These are phyloP conservation scores for Urocolius indicus DNA, from an alignment of 2,113 vertebrate genomes.

Conservation along the genomic window DNA sequence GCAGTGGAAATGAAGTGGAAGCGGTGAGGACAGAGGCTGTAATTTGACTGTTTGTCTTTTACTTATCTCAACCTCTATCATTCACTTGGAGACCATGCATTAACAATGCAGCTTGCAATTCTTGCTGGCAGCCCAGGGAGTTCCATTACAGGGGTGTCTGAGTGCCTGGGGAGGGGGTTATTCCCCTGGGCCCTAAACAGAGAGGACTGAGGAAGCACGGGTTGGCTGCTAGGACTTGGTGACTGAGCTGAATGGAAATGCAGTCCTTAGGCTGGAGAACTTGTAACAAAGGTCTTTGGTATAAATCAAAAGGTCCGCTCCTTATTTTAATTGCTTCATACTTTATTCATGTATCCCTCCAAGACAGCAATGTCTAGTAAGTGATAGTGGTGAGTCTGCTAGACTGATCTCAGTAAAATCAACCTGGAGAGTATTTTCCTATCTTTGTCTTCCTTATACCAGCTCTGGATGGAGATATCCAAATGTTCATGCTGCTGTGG, in stretches of 20 bases:
- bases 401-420: neutral
- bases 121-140: neutral
- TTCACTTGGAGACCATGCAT: neutral
- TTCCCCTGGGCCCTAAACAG: neutral
- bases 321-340: neutral
- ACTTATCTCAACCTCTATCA: neutral
- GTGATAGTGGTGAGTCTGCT: neutral
- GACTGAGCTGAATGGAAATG: neutral
- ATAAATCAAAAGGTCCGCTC: neutral
- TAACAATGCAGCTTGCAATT: neutral
- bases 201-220: neutral
- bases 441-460: neutral
- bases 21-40: neutral
- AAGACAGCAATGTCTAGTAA: neutral
- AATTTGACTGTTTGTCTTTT: conserved; percentile 1
- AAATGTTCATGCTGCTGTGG: neutral
- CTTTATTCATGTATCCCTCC: neutral
- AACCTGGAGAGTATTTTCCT: neutral
- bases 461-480: neutral
- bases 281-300: neutral
- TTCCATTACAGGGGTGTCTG: neutral
- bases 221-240: neutral
- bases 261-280: neutral
- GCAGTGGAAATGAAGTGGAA: neutral
- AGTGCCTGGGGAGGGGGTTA: neutral